Conservation (phyloP, 2,888 invertebrate genomes). For the Drosophila formosana region DNA sequence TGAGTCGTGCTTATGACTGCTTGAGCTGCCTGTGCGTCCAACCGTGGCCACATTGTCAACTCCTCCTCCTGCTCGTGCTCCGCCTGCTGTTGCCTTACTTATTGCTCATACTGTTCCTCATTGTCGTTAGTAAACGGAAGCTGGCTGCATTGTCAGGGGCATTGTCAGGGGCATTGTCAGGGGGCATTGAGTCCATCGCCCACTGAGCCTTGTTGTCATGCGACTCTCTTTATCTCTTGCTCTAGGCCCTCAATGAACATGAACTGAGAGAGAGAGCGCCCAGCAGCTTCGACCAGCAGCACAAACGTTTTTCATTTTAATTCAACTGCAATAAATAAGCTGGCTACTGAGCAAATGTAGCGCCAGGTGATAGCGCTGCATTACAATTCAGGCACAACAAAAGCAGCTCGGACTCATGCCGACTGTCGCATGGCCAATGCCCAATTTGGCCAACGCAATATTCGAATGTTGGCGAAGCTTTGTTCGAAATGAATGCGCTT, state of each 20-base stretch:
- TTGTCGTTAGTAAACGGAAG: constrained; percentile 60
- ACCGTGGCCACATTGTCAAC: constrained; percentile 41
- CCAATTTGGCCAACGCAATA: constrained; percentile 21
- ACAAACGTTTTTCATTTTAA: constrained; percentile 65
- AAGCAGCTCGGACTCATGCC: constrained; percentile 28
- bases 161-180: constrained; percentile 1
- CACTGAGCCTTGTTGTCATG: constrained; percentile 31
- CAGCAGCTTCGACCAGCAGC: constrained; percentile 46
- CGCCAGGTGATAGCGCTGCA: constrained; percentile 60
- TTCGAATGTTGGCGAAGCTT: background rate
- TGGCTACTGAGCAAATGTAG: constrained; percentile 51
- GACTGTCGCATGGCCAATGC: constrained; percentile 27
- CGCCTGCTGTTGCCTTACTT: constrained; percentile 10
- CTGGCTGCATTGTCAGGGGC: constrained; percentile 30
- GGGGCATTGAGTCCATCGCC: constrained; percentile 25
- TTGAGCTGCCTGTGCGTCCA: constrained; percentile 63
- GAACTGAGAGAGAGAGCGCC: constrained; percentile 37
- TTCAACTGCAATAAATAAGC: constrained; percentile 71
- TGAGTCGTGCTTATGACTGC: constrained; percentile 74
- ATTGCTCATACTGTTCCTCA: constrained; percentile 37
- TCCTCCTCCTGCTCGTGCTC: background rate
- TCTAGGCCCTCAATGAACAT: constrained; percentile 49
- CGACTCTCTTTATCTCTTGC: constrained; percentile 11
- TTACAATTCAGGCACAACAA: constrained; percentile 43
- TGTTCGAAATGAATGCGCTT: no score